Conservation (phyloP, 2,797 vertebrate species). For the Australoheros facetus region DNA sequence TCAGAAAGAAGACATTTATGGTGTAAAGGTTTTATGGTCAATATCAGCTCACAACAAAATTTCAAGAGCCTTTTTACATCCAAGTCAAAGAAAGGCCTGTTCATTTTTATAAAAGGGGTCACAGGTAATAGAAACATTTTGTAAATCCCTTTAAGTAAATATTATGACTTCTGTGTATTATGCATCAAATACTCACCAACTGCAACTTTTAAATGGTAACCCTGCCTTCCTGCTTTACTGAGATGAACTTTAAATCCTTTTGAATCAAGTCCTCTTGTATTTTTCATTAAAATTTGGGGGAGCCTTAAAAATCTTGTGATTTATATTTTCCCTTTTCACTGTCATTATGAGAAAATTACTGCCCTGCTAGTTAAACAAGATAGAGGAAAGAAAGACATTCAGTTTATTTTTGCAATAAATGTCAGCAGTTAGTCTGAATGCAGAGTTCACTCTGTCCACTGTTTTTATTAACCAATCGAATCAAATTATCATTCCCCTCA, state of each 20-base stretch:
- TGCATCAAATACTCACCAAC: background rate
- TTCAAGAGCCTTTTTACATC: background rate
- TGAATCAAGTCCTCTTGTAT: background rate
- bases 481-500: constrained; percentile 5
- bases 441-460: background rate
- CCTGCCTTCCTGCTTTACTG: background rate
- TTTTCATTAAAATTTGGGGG: constrained; percentile 9
- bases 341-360: background rate
- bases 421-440: background rate
- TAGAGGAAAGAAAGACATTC: background rate
- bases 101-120: background rate
- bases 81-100: too few relatives aligned
- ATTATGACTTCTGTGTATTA: background rate
- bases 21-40: background rate
- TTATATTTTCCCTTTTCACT: background rate
- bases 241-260: background rate
- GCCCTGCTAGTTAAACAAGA: constrained; percentile 22
- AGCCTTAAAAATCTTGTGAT: constrained; percentile 9
- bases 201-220: background rate
- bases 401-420: background rate
- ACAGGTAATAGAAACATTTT: background rate
- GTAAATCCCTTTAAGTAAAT: background rate
- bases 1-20: background rate
- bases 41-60: background rate
- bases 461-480: background rate